Evolutionary conservation across 2,797 vertebrate species (phyloP), one percentile per base, ranked within the genome.

Genomic region (Poecilia gillii): DNA sequence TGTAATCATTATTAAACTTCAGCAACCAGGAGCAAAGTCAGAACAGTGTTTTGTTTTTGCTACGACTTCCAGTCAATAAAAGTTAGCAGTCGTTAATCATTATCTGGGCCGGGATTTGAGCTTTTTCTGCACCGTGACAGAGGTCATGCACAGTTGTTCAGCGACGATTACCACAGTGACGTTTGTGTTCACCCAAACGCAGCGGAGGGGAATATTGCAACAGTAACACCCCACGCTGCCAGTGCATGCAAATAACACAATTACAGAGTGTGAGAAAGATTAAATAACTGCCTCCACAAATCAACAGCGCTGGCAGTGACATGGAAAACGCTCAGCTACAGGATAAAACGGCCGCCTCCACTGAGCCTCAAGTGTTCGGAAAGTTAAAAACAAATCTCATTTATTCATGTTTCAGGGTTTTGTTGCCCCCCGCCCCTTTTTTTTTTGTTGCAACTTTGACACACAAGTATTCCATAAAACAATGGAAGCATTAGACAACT

Each of bases 1-100:
- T 25, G n/a, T 14, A 46, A 28, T 72, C 25, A 16, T 16, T 72
- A 16, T 16, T 46, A 28, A 46, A 41, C 46, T 45, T 33, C 47
- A 75, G 51, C 36, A 33, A 76, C 80, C 23, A 36, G n/a, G 8
- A 73, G 36, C 23, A 47, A 76, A 53, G 51, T 53, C 23, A 25
- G 25, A 33, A 70, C 45, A 72, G 28, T 66, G 73, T 82, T 85
- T 85, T 74, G 68, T 70, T 28, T 82, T 84, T 76, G 25, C 46
- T 31, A 57, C 72, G 51, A 6, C 53, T 83, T 73, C 59, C 28
- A 45, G 82, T 73, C 78, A 73, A 13, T 28, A 46, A 47, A 82
- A 74, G 85, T 81, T 80, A 71, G 55, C 82, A 74, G 83, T 57
- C 66, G 91, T 93, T 92, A 94, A 94, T 94, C 79, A 91, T 93